Percentiles rank a stretch among this genome's conserved stretches.
These are phyloP conservation scores for Nyctibius grandis DNA, from an alignment of 2,797 vertebrate genomes.

Conservation along the genomic window DNA sequence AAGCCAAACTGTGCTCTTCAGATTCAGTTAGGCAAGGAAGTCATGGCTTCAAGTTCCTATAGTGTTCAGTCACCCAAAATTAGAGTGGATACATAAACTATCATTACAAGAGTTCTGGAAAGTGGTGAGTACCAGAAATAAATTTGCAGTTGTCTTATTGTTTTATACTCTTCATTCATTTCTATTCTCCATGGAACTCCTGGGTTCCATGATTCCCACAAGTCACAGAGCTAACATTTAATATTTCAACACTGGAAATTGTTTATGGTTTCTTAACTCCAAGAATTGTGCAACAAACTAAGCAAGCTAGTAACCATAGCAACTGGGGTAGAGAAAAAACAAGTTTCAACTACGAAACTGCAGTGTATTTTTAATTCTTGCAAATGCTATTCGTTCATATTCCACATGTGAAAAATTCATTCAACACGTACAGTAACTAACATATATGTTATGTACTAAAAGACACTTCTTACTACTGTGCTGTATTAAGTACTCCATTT, in stretches of 20 bases:
- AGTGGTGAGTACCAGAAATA: neutral
- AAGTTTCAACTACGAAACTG: neutral
- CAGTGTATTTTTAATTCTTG: conserved; percentile 17
- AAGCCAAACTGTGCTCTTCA: neutral
- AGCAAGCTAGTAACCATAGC: conserved; percentile 16
- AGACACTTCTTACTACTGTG: neutral
- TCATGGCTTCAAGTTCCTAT: conserved; percentile 3
- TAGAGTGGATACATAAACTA: neutral
- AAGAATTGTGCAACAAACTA: conserved; percentile 11
- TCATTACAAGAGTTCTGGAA: neutral
- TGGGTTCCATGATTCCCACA: neutral
- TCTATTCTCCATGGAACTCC: neutral
- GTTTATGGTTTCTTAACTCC: conserved; percentile 24
- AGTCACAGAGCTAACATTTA: neutral
- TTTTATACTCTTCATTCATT: conserved; percentile 10
- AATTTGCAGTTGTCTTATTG: neutral
- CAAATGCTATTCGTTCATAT: neutral
- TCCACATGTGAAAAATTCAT: neutral
- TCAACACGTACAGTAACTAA: neutral
- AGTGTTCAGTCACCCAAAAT: neutral
- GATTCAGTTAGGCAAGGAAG: neutral
- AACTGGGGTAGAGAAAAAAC: neutral
- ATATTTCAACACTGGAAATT: conserved; percentile 38
- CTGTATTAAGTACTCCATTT: neutral
- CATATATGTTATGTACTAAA: neutral